phyloP scores from a whole-genome alignment of 1,140 invertebrate genomes.

The Zaprionus ornatus region DNA sequence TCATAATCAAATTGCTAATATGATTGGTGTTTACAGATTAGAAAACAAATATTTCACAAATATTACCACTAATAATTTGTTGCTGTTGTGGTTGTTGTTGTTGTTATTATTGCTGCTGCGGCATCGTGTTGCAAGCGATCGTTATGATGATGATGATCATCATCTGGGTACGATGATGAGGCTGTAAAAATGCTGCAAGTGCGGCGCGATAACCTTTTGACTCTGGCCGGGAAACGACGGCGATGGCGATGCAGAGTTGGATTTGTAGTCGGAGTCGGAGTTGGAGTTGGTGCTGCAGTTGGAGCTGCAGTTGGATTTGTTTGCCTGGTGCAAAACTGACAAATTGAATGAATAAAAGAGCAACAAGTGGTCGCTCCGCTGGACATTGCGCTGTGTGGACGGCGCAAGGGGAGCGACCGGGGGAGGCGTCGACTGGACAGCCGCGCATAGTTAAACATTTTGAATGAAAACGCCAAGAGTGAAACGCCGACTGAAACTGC shows the following conservation, averaged over 20 bases:
- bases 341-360: constrained; percentile 84
- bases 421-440: constrained; percentile 12
- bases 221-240: constrained; percentile 52
- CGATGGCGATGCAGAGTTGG: constrained; percentile 19
- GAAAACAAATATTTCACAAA: constrained; percentile 84
- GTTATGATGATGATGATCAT: constrained; percentile 14
- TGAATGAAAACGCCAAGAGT: constrained; percentile 75
- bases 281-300: not conserved
- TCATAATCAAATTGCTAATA: constrained; percentile 84
- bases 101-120: constrained; percentile 13
- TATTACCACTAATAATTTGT: constrained; percentile 83
- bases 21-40: constrained; percentile 84
- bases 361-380: constrained; percentile 77
- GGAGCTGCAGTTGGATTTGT: constrained; percentile 34
- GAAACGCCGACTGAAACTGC: constrained; percentile 31
- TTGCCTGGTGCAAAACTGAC: constrained; percentile 77
- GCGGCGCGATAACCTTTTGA: constrained; percentile 83
- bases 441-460: constrained; percentile 73
- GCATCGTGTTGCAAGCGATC: constrained; percentile 43
- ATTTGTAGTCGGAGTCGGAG: not conserved
- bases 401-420: not conserved
- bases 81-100: constrained; percentile 14
- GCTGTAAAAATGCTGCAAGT: constrained; percentile 72
- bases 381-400: constrained; percentile 23
- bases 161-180: constrained; percentile 49